These are phyloP conservation scores for Periplaneta americana DNA, from an alignment of 1,140 invertebrate species.

Conservation along the genomic window DNA sequence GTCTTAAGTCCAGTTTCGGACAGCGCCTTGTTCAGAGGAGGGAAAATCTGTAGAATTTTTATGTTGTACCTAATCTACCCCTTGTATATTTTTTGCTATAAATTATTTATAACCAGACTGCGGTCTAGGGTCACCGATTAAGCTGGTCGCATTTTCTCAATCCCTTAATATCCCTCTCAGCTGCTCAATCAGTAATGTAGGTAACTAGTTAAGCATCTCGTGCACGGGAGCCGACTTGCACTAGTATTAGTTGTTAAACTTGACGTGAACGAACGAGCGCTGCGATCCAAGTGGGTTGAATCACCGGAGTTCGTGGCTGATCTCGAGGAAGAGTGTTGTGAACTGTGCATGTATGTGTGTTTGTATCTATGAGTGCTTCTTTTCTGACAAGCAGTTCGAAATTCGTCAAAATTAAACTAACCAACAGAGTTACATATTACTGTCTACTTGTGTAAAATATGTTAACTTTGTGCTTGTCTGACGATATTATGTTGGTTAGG, in stretches of 20 bases:
- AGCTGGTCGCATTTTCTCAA: too few relatives aligned
- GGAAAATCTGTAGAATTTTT: too few relatives aligned
- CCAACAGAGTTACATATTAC: background rate
- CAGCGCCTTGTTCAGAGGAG: too few relatives aligned
- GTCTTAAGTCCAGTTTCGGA: too few relatives aligned
- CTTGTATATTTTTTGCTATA: too few relatives aligned
- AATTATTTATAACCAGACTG: too few relatives aligned
- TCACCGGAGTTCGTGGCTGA: background rate
- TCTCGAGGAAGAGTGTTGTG: background rate
- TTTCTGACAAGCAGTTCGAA: background rate
- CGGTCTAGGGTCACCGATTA: too few relatives aligned
- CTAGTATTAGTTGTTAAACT: background rate
- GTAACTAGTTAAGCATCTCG: background rate
- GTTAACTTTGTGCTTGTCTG: background rate
- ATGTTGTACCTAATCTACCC: too few relatives aligned
- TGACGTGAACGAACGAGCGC: background rate
- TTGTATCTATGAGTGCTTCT: background rate
- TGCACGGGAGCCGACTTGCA: background rate
- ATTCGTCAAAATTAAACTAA: background rate
- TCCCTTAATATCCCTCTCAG: too few relatives aligned
- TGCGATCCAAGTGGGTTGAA: background rate
- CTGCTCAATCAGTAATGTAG: background rate
- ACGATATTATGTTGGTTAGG: too few relatives aligned
- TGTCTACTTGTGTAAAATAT: background rate
- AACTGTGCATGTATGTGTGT: background rate